Conservation (phyloP, 2,113 vertebrate species). For the Dinomys branickii region DNA sequence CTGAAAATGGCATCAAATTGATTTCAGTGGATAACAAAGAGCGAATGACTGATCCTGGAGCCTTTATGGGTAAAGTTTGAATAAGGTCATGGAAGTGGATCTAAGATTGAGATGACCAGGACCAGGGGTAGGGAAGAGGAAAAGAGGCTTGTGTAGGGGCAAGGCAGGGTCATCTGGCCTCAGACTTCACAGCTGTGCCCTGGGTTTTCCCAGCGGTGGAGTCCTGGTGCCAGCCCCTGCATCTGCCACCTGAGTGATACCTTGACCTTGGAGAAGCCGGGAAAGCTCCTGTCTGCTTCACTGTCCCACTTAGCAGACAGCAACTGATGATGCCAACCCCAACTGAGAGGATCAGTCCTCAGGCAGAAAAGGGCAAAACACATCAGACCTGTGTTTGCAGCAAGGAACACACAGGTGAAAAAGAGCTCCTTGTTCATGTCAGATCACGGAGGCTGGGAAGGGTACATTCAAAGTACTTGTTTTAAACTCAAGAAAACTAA, state of each 20-base stretch:
- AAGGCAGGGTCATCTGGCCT: neutral
- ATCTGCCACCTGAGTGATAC: neutral
- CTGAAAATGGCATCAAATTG: neutral
- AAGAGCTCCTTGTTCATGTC: neutral
- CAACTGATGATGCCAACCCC: neutral
- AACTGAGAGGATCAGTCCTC: neutral
- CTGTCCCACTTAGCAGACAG: neutral
- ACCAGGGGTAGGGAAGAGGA: neutral
- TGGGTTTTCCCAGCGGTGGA: neutral
- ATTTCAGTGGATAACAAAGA: neutral
- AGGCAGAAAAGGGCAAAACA: neutral
- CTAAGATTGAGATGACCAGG: neutral
- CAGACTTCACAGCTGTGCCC: neutral
- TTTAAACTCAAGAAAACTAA: neutral
- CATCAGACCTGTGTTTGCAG: neutral
- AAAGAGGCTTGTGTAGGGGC: neutral
- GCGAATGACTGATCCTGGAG: neutral
- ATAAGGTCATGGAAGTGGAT: neutral
- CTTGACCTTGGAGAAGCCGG: neutral
- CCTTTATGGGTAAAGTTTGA: neutral
- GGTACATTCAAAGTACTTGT: neutral
- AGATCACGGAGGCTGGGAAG: neutral
- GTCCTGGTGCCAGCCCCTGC: neutral
- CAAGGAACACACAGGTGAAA: neutral
- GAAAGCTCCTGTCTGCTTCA: neutral